phyloP scores from a whole-genome alignment of 1,140 invertebrate species.

The Drosophila punjabiensis region DNA sequence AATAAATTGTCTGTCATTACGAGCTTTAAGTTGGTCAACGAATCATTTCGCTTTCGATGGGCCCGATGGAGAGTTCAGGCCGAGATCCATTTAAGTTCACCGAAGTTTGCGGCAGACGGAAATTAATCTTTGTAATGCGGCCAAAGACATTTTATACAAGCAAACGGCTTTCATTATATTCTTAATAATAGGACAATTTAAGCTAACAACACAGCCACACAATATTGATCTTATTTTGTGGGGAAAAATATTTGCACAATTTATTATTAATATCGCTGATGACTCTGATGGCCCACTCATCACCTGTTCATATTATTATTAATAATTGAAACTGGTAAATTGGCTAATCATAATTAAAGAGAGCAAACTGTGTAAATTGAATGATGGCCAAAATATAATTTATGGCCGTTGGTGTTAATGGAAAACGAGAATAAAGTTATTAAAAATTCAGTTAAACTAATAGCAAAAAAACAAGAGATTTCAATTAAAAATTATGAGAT shows the following conservation, averaged over 20 bases:
- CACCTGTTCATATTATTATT: slow-evolving; percentile 10
- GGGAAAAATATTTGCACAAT: slow-evolving; percentile 17
- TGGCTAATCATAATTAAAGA: background rate
- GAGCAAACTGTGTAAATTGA: slow-evolving; percentile 14
- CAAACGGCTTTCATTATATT: slow-evolving; percentile 21
- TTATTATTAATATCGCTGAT: slow-evolving; percentile 12
- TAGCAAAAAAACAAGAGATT: no score
- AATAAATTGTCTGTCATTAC: slow-evolving; percentile 78
- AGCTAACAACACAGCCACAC: background rate
- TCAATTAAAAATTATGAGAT: background rate
- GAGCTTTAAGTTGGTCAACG: slow-evolving; percentile 61
- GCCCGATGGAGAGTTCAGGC: slow-evolving; percentile 18
- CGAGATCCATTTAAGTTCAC: slow-evolving; percentile 21
- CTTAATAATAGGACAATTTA: slow-evolving; percentile 27
- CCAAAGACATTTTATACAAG: slow-evolving; percentile 4
- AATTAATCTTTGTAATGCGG: slow-evolving; percentile 43
- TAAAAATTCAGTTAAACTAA: background rate
- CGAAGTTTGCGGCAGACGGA: slow-evolving; percentile 17
- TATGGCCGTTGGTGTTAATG: background rate
- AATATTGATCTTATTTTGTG: slow-evolving; percentile 13
- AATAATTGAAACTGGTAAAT: slow-evolving; percentile 5
- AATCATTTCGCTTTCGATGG: slow-evolving; percentile 48
- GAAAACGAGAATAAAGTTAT: background rate
- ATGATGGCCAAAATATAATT: background rate
- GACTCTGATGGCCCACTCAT: background rate